phyloP scores from a whole-genome alignment of 2,113 vertebrate species.

The Tragelaphus buxtoni region DNA sequence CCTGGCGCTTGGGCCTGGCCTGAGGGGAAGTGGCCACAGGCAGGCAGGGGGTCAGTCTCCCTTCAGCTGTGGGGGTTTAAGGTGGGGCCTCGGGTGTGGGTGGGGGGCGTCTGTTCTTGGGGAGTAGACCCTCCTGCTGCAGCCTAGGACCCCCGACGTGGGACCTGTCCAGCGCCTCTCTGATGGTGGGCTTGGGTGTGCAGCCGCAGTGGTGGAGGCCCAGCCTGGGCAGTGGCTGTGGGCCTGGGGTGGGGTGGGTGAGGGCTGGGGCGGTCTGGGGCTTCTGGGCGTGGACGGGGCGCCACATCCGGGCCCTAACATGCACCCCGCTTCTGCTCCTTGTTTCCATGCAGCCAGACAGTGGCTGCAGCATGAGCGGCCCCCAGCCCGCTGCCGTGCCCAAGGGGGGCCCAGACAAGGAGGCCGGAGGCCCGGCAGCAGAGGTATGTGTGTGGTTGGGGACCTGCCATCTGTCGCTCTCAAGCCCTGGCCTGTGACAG shows the following conservation, averaged over 20 bases:
- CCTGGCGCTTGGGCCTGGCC: not conserved
- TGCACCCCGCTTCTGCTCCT: not conserved
- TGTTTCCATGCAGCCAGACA: rapidly evolving
- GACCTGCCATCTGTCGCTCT: not conserved
- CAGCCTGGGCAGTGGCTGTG: not conserved
- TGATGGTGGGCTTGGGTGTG: not conserved
- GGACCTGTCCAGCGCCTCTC: not conserved
- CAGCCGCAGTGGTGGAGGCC: too few species aligned
- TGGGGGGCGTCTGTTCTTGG: rapidly evolving
- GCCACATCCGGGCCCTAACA: rapidly evolving
- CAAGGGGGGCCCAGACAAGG: not conserved
- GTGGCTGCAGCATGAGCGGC: not conserved
- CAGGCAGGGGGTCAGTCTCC: not conserved
- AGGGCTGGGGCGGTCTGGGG: rapidly evolving
- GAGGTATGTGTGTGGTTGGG: not conserved
- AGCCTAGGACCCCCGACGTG: not conserved
- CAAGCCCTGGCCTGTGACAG: not conserved
- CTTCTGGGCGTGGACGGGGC: not conserved
- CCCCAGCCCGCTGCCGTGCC: rapidly evolving
- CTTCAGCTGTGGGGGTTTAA: not conserved
- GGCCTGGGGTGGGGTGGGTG: not conserved
- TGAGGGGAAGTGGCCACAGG: not conserved
- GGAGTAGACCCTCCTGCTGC: not conserved
- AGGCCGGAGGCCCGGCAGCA: not conserved
- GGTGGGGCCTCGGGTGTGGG: not conserved